Percentiles rank a stretch among this genome's conserved stretches.
These are phyloP conservation scores for Mesorhabditis spiculigera DNA, from an alignment of 2,888 invertebrate species.

Conservation along the genomic window DNA sequence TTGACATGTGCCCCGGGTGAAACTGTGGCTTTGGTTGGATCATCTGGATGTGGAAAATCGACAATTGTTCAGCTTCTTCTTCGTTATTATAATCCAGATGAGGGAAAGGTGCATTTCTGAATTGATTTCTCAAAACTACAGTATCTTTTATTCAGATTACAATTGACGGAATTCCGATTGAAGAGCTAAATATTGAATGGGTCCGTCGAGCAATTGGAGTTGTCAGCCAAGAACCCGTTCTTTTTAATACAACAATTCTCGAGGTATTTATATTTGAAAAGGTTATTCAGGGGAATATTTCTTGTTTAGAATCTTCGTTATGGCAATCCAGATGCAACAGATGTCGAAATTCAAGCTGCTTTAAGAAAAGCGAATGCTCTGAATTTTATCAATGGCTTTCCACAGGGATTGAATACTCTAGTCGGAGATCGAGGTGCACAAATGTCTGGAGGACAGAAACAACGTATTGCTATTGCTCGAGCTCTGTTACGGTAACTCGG, in stretches of 20 bases:
- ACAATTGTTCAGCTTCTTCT: slow-evolving; percentile 40
- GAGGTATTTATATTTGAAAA: slow-evolving; percentile 40
- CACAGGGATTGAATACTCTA: slow-evolving; percentile 59
- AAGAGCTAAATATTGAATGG: slow-evolving; percentile 61
- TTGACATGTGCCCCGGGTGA: slow-evolving; percentile 36
- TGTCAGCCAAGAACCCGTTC: slow-evolving; percentile 65
- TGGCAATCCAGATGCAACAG: slow-evolving; percentile 28
- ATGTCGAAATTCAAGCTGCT: slow-evolving; percentile 31
- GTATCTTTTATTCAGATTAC: slow-evolving; percentile 40
- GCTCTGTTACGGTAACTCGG: slow-evolving; percentile 17
- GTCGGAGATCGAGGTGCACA: slow-evolving; percentile 61
- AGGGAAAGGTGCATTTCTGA: slow-evolving; percentile 18
- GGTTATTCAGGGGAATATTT: too few species aligned
- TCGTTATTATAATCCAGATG: slow-evolving; percentile 30
- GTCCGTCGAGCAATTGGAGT: slow-evolving; percentile 60
- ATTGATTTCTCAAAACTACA: not conserved
- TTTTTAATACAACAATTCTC: slow-evolving; percentile 66
- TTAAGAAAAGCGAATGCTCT: slow-evolving; percentile 60
- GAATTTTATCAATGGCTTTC: slow-evolving; percentile 59
- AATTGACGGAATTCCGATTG: slow-evolving; percentile 61
- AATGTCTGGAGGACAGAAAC: slow-evolving; percentile 60
- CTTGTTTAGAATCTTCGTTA: slow-evolving; percentile 60
- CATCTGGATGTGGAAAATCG: slow-evolving; percentile 44
- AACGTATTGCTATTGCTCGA: slow-evolving; percentile 37
- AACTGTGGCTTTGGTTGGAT: slow-evolving; percentile 42